phyloP scores from a whole-genome alignment of 1,140 invertebrate genomes.

The Euura saliciscinereae region DNA sequence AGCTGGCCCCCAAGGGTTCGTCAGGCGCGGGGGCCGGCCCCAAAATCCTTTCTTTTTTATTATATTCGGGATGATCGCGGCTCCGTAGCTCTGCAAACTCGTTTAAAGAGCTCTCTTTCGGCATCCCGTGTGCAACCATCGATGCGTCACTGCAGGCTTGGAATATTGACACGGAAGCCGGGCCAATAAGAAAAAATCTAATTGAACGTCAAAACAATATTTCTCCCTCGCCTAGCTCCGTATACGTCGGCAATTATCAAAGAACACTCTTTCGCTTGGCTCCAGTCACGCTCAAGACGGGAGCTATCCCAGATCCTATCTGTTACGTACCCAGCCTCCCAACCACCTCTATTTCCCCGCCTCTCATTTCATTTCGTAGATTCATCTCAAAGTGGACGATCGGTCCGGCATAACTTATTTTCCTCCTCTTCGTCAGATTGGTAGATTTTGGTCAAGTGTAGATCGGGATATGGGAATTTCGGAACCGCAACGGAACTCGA shows the following conservation, averaged over 20 bases:
- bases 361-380: constrained; percentile 31
- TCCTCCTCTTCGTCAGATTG: no score
- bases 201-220: constrained; percentile 42
- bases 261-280: constrained; percentile 27
- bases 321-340: constrained; percentile 19
- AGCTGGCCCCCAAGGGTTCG: constrained; percentile 1
- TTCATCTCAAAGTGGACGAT: constrained; percentile 23
- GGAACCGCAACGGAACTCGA: no score
- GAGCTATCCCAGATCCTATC: constrained; percentile 51
- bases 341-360: constrained; percentile 20
- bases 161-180: neutral
- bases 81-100: neutral
- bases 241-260: constrained; percentile 49
- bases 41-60: neutral
- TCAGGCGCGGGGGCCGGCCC: neutral
- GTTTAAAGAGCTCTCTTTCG: neutral
- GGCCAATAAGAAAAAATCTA: constrained; percentile 20
- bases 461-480: neutral
- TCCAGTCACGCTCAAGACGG: constrained; percentile 52
- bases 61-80: neutral
- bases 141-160: neutral
- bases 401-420: neutral
- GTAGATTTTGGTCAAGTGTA: no score
- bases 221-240: neutral
- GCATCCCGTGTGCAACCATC: neutral